Percentiles rank a stretch among this genome's conserved stretches.
These are phyloP conservation scores for Mesocricetus auratus DNA, from an alignment of 2,113 vertebrate genomes.

Conservation along the genomic window DNA sequence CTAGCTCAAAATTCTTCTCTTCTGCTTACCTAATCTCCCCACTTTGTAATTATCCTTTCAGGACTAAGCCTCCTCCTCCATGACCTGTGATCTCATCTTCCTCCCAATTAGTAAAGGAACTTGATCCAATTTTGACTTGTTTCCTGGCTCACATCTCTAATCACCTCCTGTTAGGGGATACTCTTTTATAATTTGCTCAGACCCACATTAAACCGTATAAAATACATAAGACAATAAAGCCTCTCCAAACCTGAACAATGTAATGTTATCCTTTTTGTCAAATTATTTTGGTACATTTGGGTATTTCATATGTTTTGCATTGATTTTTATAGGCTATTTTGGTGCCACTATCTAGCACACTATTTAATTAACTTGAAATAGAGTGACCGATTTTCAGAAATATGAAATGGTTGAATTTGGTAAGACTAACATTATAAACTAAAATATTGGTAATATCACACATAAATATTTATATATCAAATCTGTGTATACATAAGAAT, in stretches of 20 bases:
- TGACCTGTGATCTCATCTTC: constrained; percentile 2
- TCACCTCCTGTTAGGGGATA: neutral
- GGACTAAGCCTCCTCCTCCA: neutral
- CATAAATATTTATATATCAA: neutral
- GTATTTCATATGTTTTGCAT: constrained; percentile 37
- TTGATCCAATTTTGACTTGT: neutral
- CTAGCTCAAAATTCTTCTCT: neutral
- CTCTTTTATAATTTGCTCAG: neutral
- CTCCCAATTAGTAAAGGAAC: neutral
- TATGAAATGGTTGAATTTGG: constrained; percentile 12
- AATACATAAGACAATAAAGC: constrained; percentile 1
- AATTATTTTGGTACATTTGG: constrained; percentile 25
- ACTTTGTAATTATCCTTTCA: neutral
- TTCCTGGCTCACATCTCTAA: neutral
- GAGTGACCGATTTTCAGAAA: constrained; percentile 33
- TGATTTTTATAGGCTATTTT: constrained; percentile 31
- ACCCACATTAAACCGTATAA: neutral
- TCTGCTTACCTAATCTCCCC: neutral
- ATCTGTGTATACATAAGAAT: neutral
- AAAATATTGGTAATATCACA: neutral
- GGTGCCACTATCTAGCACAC: neutral
- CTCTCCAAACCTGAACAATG: neutral
- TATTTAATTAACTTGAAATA: constrained; percentile 47
- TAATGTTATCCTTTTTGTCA: neutral
- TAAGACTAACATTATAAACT: constrained; percentile 43